Evolutionary conservation across 2,797 vertebrate species (phyloP).

Genomic region (Brachyalestes nurse): DNA sequence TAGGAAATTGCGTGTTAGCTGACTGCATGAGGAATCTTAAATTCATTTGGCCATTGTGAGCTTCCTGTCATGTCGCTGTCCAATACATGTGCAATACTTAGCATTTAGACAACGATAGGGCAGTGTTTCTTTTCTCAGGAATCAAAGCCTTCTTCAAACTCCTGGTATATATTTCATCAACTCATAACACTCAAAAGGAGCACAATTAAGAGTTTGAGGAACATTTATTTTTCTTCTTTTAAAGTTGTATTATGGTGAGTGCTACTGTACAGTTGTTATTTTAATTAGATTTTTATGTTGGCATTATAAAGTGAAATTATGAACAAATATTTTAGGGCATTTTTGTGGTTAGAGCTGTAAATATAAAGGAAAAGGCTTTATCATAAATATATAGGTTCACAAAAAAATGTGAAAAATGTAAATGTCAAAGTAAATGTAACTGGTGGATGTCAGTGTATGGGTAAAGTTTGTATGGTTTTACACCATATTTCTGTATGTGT

Average conservation of each 20-base stretch:
- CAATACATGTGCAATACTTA: slow-evolving; percentile 42
- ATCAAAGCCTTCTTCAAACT: slow-evolving; percentile 9
- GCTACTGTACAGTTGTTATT: slow-evolving; percentile 16
- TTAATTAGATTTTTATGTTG: slow-evolving; percentile 13
- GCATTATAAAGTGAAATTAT: slow-evolving; percentile 31
- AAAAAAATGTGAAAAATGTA: neutral
- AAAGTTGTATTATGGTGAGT: slow-evolving; percentile 8
- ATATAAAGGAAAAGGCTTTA: slow-evolving; percentile 40
- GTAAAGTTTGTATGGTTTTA: slow-evolving; percentile 22
- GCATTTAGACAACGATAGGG: slow-evolving; percentile 28
- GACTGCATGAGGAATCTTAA: neutral
- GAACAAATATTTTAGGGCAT: slow-evolving; percentile 37
- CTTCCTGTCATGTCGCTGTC: slow-evolving; percentile 4
- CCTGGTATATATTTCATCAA: neutral
- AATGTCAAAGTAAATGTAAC: neutral
- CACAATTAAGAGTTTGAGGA: slow-evolving; percentile 45
- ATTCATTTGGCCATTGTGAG: slow-evolving; percentile 14
- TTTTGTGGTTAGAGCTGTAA: slow-evolving; percentile 37
- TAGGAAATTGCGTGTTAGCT: neutral
- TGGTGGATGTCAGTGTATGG: neutral
- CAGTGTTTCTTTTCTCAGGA: slow-evolving; percentile 53
- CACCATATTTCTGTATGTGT: slow-evolving; percentile 34
- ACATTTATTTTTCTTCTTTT: slow-evolving; percentile 38
- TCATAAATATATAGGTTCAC: slow-evolving; percentile 21
- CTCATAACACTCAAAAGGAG: slow-evolving; percentile 41